phyloP scores from a whole-genome alignment of 2,888 invertebrate species.

The Ypsolopha scabrella region DNA sequence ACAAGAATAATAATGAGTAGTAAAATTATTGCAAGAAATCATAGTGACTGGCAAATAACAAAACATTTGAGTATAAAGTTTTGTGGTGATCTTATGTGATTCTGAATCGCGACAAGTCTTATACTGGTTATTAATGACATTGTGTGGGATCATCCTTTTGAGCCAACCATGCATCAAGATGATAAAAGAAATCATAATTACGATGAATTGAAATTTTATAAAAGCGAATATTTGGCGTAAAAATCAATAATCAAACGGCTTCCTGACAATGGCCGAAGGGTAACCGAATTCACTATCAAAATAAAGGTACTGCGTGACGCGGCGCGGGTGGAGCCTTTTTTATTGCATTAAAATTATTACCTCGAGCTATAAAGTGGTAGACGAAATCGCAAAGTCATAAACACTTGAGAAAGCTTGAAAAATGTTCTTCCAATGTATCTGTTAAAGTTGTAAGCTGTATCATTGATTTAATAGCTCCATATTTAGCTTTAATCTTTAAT shows the following conservation, averaged over 20 bases:
- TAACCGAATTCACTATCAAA: slow-evolving; percentile 61
- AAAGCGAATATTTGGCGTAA: slow-evolving; percentile 66
- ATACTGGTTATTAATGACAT: slow-evolving; percentile 64
- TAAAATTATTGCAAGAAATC: too few relatives aligned
- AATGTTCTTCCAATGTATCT: too few relatives aligned
- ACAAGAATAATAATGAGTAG: too few relatives aligned
- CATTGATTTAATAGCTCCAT: too few relatives aligned
- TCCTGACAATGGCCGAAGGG: slow-evolving; percentile 54
- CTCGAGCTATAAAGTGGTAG: slow-evolving; percentile 32
- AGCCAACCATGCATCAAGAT: slow-evolving; percentile 39
- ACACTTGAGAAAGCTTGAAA: not conserved
- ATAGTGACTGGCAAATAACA: not conserved
- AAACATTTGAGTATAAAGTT: not conserved
- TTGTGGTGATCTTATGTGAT: not conserved
- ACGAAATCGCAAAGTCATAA: slow-evolving; percentile 30
- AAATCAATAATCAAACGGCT: slow-evolving; percentile 66
- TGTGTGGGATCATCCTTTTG: slow-evolving; percentile 46
- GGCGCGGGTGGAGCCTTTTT: slow-evolving; percentile 57
- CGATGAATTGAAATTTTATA: slow-evolving; percentile 49
- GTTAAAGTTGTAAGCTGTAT: too few relatives aligned
- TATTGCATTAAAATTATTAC: slow-evolving; percentile 27
- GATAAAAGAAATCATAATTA: slow-evolving; percentile 58
- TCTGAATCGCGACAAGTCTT: slow-evolving; percentile 53
- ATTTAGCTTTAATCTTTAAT: too few relatives aligned
- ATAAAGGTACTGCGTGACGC: slow-evolving; percentile 56